Conservation (phyloP, 2,113 vertebrate genomes). For the Micronycteris hirsuta region DNA sequence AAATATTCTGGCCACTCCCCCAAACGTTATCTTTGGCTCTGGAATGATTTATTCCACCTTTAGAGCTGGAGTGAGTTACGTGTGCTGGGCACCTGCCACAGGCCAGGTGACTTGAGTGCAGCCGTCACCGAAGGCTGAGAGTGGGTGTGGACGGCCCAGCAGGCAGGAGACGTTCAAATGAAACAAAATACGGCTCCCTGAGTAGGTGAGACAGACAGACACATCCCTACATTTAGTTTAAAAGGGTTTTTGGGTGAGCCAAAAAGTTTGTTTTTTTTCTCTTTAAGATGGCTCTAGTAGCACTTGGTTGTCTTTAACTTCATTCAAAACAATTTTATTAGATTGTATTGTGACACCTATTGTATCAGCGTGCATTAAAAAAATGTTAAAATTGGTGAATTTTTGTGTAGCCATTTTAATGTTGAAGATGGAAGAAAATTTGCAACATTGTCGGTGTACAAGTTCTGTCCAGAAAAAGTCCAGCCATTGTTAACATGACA, state of each 20-base stretch:
- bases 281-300: too few relatives aligned
- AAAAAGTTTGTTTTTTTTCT: too few relatives aligned
- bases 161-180: not conserved
- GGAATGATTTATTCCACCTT: not conserved
- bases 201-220: not conserved
- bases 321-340: too few relatives aligned
- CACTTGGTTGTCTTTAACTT: too few relatives aligned
- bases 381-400: too few relatives aligned
- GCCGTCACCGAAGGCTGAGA: not conserved
- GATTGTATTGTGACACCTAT: too few relatives aligned
- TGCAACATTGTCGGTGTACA: too few relatives aligned
- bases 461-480: too few relatives aligned
- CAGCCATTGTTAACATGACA: too few relatives aligned
- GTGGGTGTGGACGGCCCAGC: not conserved
- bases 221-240: not conserved
- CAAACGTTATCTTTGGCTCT: not conserved
- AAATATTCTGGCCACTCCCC: not conserved
- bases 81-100: not conserved
- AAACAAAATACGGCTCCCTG: not conserved
- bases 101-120: not conserved
- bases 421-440: too few relatives aligned
- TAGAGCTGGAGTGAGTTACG: not conserved
- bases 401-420: too few relatives aligned
- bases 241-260: not conserved
- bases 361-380: too few relatives aligned